These are phyloP conservation scores for Hemistola chrysoprasaria DNA, from an alignment of 2,888 invertebrate genomes.

Conservation along the genomic window DNA sequence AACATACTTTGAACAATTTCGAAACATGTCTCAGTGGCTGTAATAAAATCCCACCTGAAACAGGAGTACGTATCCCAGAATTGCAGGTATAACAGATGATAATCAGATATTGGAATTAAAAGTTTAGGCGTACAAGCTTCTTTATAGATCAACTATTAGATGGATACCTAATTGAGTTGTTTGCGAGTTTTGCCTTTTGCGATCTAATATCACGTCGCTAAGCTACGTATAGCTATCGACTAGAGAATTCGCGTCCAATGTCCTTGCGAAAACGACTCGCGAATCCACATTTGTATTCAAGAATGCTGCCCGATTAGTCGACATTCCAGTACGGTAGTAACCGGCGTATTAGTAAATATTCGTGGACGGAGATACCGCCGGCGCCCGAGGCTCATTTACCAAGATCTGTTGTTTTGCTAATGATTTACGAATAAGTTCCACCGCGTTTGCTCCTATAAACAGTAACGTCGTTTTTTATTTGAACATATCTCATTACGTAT, in stretches of 20 bases:
- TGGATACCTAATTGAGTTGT: too few species aligned
- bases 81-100: too few species aligned
- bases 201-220: constrained; percentile 18
- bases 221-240: too few species aligned
- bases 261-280: constrained; percentile 61
- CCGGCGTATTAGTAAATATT: constrained; percentile 73
- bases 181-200: not conserved
- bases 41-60: too few species aligned
- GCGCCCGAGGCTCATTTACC: constrained; percentile 61
- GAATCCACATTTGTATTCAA: constrained; percentile 64
- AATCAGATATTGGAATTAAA: too few species aligned
- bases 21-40: too few species aligned
- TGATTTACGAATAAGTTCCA: constrained; percentile 24
- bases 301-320: constrained; percentile 73
- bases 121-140: too few species aligned
- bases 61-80: too few species aligned
- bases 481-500: too few species aligned
- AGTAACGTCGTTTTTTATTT: constrained; percentile 4
- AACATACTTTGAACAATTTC: not conserved
- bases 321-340: constrained; percentile 65
- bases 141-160: too few species aligned
- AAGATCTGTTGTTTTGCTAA: constrained; percentile 40
- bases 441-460: constrained; percentile 6
- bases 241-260: constrained; percentile 44
- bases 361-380: constrained; percentile 51